phyloP scores from a whole-genome alignment of 1,140 invertebrate species.

The Calycopis cecrops region DNA sequence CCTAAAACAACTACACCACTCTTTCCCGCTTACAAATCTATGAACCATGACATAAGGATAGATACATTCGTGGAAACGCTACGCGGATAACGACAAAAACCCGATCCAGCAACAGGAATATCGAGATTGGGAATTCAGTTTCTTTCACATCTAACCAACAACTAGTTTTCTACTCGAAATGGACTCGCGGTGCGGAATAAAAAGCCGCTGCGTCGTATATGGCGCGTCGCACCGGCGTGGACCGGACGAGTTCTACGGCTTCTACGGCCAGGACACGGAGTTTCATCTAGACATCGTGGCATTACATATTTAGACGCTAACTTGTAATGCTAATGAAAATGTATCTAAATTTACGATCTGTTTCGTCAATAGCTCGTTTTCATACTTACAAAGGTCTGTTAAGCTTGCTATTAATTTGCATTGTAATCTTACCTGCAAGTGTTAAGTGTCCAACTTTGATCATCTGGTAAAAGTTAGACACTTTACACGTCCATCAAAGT shows the following conservation, averaged over 20 bases:
- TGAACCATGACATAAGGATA: too few relatives aligned
- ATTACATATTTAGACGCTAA: neutral
- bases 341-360: too few relatives aligned
- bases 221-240: neutral
- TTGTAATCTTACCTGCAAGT: too few relatives aligned
- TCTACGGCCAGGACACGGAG: neutral
- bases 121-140: conserved; percentile 3
- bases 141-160: conserved; percentile 8
- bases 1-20: too few relatives aligned
- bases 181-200: neutral
- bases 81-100: conserved; percentile 3
- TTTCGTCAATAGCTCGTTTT: too few relatives aligned
- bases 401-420: too few relatives aligned
- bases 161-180: conserved; percentile 11
- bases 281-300: conserved; percentile 4
- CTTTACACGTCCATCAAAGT: too few relatives aligned
- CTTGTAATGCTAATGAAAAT: too few relatives aligned
- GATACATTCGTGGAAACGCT: neutral
- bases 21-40: too few relatives aligned
- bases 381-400: too few relatives aligned
- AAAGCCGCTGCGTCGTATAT: conserved; percentile 2
- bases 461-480: too few relatives aligned
- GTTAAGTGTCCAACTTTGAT: too few relatives aligned
- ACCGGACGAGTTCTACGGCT: neutral
- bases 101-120: conserved; percentile 5